phyloP scores from a whole-genome alignment of 2,113 vertebrate species.

The Nyctibius bracteatus region DNA sequence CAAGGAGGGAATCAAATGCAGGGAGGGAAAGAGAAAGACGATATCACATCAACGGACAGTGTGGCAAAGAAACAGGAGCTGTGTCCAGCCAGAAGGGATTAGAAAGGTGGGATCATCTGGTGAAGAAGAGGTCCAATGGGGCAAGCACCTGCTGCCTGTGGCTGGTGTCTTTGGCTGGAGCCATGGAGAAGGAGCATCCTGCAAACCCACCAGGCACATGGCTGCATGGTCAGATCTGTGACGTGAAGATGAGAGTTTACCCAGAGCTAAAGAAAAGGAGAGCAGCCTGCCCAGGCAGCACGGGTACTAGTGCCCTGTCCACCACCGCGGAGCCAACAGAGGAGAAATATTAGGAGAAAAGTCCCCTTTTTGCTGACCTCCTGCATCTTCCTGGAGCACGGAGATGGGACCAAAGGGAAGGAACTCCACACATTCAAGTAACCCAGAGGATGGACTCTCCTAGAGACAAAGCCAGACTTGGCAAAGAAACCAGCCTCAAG shows the following conservation, averaged over 20 bases:
- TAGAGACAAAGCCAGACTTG: neutral
- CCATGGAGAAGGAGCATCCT: neutral
- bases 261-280: neutral
- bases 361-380: neutral
- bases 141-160: rapidly evolving
- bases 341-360: neutral
- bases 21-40: neutral
- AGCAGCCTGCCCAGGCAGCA: neutral
- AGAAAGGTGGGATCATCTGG: neutral
- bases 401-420: neutral
- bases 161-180: neutral
- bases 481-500: neutral
- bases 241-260: neutral
- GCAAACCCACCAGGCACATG: too few species aligned
- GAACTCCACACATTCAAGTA: rapidly evolving
- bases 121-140: neutral
- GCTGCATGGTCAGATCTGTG: too few species aligned
- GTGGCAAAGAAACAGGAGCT: neutral
- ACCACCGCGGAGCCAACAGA: rapidly evolving
- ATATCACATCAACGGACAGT: rapidly evolving
- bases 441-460: neutral
- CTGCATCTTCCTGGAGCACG: rapidly evolving
- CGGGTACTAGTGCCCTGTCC: neutral
- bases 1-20: neutral
- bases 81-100: neutral